Evolutionary conservation across 2,113 vertebrate genomes (phyloP).

Genomic region (Chloropsis cyanopogon): DNA sequence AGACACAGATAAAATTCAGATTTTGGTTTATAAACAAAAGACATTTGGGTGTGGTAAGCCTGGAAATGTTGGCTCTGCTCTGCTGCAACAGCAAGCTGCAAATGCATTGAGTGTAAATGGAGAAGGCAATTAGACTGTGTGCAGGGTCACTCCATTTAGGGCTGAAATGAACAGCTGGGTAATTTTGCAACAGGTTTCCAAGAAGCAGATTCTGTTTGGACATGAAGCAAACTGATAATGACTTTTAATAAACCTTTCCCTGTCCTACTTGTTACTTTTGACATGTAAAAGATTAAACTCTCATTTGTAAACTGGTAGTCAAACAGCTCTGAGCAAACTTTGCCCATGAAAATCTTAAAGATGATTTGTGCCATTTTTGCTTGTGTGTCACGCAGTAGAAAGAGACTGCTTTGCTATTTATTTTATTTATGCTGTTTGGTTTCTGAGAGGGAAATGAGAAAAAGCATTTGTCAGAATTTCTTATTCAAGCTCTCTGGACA

Average conservation of each 20-base stretch:
- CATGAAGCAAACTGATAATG: background rate
- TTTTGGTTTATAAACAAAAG: background rate
- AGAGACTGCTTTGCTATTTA: background rate
- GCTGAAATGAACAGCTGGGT: background rate
- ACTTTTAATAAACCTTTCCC: background rate
- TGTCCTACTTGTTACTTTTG: background rate
- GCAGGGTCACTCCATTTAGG: background rate
- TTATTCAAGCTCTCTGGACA: background rate
- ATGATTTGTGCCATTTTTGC: slow-evolving; percentile 21
- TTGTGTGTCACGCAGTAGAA: background rate
- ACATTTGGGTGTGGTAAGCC: background rate
- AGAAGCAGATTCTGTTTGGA: background rate
- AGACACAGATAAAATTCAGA: background rate
- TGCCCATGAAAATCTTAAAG: background rate
- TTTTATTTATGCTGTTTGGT: slow-evolving; percentile 23
- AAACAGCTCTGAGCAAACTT: background rate
- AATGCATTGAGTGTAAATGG: background rate
- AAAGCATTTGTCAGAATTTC: background rate
- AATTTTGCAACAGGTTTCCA: background rate
- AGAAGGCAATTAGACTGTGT: background rate
- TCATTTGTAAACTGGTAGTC: background rate
- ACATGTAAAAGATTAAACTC: background rate
- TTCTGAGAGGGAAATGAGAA: background rate
- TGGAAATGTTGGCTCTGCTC: background rate
- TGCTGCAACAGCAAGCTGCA: background rate